These are phyloP conservation scores for Melospiza melodia DNA, from an alignment of 2,113 vertebrate species.

Conservation along the genomic window DNA sequence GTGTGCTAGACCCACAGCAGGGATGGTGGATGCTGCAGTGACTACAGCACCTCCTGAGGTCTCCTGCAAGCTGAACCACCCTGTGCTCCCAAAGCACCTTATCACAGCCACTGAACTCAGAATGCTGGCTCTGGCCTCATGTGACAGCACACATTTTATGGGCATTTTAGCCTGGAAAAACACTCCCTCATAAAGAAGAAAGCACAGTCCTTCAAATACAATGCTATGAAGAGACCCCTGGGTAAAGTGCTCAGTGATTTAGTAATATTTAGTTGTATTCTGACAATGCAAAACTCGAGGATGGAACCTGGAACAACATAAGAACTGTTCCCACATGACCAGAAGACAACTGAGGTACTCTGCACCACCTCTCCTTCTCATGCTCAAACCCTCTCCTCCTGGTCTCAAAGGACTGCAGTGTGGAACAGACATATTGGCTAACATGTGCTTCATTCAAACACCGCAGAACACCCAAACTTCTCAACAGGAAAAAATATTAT, in stretches of 20 bases:
- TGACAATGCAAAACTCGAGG: background rate
- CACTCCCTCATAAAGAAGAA: background rate
- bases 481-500: background rate
- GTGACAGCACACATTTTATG: fast-evolving
- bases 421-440: background rate
- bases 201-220: background rate
- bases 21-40: background rate
- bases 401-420: background rate
- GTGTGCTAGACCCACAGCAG: background rate
- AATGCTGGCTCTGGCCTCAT: background rate
- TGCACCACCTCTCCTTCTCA: background rate
- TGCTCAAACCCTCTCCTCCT: background rate
- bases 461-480: background rate
- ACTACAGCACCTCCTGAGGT: background rate
- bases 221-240: background rate
- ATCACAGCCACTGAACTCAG: background rate
- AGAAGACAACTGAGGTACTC: background rate
- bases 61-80: background rate
- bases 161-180: background rate
- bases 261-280: background rate
- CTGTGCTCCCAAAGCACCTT: background rate
- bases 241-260: background rate
- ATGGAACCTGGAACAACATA: background rate
- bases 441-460: background rate
- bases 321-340: background rate